Evolutionary conservation across 2,888 invertebrate genomes (phyloP), one percentile per base, ranked within the genome.

Genomic region (Lycophotia porphyrea): DNA sequence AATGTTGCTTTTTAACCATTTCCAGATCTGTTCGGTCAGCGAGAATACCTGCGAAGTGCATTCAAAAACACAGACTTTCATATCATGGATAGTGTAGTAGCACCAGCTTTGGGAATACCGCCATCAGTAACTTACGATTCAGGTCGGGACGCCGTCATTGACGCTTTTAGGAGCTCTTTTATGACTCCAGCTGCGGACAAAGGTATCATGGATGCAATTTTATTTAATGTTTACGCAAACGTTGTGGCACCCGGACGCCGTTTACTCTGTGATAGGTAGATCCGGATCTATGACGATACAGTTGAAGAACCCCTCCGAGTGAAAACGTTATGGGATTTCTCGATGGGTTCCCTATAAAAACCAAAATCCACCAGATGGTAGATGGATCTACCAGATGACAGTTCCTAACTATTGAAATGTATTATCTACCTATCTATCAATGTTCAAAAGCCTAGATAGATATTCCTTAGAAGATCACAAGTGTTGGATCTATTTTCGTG

Each of bases 61-160:
- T 87, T 90, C 13, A 86, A 84, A 76, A 64, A 83, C n/a, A 87
- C 92, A 64, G 85, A 97, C 36, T 88, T 95, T 34, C 88, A 93
- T 0, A 94, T 98, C 76, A 99, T 99, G 98, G 97, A 97, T 81
- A 97, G 96, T 0, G 94, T 96, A n/a, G 98, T 98, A 1, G 97
- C 97, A 68, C 88, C 97, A 72, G 97, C 97, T 60, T 94, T 98
- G 2, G 96, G 97, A 21, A 97, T 98, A 34, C 95, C 97, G 0
- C 88, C 94, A 0, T 93, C 97, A 44, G 96, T 97, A 11, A 92
- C 90, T 11, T 98, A 98, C 96, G 98, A 98, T 82, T 95, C 93
- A 0, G 97, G 97, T 85, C 96, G 97, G 39, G 86, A 91, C 2
- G 82, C 87, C 0, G 98, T 98, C 0, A 97, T 98, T 85, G 86